These are phyloP conservation scores for Neogale vison DNA, from an alignment of 2,113 vertebrate species.

Conservation along the genomic window DNA sequence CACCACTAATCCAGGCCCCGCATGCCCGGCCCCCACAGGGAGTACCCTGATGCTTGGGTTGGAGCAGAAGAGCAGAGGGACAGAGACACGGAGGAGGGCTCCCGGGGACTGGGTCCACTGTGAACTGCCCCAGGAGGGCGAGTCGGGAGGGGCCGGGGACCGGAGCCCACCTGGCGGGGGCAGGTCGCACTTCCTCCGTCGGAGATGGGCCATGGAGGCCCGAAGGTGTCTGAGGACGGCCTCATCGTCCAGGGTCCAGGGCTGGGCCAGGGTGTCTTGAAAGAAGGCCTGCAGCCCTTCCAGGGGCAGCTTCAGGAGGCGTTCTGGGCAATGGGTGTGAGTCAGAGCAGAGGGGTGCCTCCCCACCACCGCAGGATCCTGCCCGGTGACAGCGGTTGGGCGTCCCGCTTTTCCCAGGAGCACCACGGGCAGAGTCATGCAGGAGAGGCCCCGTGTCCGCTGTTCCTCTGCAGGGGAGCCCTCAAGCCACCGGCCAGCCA, in stretches of 20 bases:
- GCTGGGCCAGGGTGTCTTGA: conserved; percentile 87
- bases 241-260: conserved; percentile 87
- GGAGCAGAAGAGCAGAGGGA: not conserved
- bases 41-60: not conserved
- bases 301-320: conserved; percentile 87
- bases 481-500: no score
- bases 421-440: fast-evolving
- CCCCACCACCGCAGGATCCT: fast-evolving
- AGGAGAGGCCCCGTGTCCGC: fast-evolving
- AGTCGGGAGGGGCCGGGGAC: fast-evolving
- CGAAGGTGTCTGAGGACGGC: conserved; percentile 89
- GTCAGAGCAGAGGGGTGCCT: fast-evolving
- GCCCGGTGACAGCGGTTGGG: fast-evolving
- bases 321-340: conserved; percentile 76
- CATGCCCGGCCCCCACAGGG: fast-evolving
- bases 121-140: not conserved
- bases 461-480: not conserved
- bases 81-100: no score
- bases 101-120: fast-evolving
- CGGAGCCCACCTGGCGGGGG: conserved; percentile 86
- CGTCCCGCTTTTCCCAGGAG: fast-evolving
- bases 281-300: conserved; percentile 93
- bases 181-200: conserved; percentile 89
- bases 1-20: fast-evolving
- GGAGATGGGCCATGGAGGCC: conserved; percentile 87